Evolutionary conservation across 2,113 vertebrate species (phyloP), one percentile per base, ranked within the genome.

Genomic region (Cephalopterus ornatus): DNA sequence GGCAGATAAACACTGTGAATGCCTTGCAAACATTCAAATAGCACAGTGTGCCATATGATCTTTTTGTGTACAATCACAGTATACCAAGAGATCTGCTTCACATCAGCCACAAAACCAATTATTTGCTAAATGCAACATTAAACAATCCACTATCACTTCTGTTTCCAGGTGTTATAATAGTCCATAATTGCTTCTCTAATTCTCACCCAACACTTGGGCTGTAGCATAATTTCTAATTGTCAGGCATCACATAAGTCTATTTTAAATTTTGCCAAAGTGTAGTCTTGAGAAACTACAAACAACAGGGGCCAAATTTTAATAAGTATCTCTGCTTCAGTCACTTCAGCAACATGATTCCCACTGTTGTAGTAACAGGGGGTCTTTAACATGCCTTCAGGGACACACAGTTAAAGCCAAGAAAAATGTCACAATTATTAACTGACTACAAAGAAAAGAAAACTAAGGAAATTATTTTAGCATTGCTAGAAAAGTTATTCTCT

Each of bases 391-490:
- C 84, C 95, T 94, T 85, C 77, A 88, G 93, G 94, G 77, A 71
- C 50, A 87, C 58, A 67, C 68, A 72, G 80, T 89, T 93, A 95
- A 95, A 92, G 86, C 47, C 89, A 81, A 95, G 91, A 93, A 92
- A 92, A 97, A 93, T 87, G 65, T 71, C 89, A 93, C 73, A 52
- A 58, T 84, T 95, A 94, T 88, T 88, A 95, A 55, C 65, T 39
- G 41, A 85, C 37, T 77, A 52, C 59, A 84, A 95, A 89, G 80
- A 84, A 84, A 58, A 86, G 46, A 74, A 74, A 95, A 84, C 52
- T 30, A 68, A 85, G 85, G 39, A 67, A 74, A 76, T 41, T 92
- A 30, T 41, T 88, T 59, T 32, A 91, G 55, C 50, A 71, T 24
- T 67, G 50, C 56, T 59, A 58, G 50, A 71, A 91, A 96, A 95